Percentiles rank a stretch among this genome's conserved stretches.
Conservation (phyloP, 2,113 vertebrate genomes). For the Scolopax mira region DNA sequence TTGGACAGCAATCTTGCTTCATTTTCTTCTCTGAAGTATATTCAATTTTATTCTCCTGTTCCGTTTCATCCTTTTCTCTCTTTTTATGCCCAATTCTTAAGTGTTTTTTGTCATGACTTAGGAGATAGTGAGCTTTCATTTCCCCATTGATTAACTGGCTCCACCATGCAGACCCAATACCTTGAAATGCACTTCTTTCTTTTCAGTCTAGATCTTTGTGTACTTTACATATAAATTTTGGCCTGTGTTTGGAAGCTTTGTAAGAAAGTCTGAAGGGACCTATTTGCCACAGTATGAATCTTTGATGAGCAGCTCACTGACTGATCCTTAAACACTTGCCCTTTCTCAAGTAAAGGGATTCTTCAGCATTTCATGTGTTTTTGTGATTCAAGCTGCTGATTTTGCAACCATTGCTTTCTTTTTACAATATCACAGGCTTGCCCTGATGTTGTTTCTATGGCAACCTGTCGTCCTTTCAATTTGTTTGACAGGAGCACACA, state of each 20-base stretch:
- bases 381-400: constrained; percentile 1
- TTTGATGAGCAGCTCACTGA: not conserved
- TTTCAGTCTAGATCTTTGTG: not conserved
- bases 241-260: not conserved
- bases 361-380: not conserved
- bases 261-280: not conserved
- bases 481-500: not conserved
- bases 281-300: not conserved
- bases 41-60: not conserved
- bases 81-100: not conserved
- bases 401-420: not conserved
- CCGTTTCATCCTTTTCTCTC: not conserved
- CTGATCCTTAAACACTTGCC: not conserved
- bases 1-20: not conserved
- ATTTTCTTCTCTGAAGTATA: not conserved
- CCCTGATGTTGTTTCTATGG: constrained; percentile 29
- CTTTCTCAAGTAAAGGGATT: not conserved
- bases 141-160: not conserved
- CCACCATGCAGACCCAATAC: not conserved
- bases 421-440: not conserved
- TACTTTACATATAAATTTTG: constrained; percentile 16
- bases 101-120: not conserved
- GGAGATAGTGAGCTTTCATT: not conserved
- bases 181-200: not conserved
- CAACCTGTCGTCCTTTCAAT: not conserved